Evolutionary conservation across 2,888 invertebrate species (phyloP), one percentile per base, ranked within the genome.

Genomic region (Rotaria sp.): DNA sequence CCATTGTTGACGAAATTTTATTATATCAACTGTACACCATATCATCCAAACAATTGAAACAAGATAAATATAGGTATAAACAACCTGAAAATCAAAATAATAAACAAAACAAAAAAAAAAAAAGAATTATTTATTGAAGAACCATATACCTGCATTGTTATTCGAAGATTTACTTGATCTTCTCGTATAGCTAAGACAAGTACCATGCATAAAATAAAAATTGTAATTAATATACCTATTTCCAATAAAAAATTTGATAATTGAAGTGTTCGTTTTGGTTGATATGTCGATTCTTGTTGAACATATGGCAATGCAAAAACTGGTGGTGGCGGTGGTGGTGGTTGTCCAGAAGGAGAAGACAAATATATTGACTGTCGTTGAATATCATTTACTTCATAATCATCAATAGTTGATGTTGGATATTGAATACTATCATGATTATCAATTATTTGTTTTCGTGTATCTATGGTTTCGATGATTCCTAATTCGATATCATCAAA

Each of bases 11-110:
- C 80, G 80, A 80, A 80, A 80, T 85, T 80, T 85, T 7, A 57
- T 30, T 52, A 84, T 84, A 30, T 86, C 86, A 52, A 85, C 24
- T 35, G 59, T 75, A 26, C 74, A 74, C 55, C 50, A 85, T 10
- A 85, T 80, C 24, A 86, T 67, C 75, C 86, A 74, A 48, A 75
- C 26, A 8, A 86, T 85, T 11, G 84, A 84, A 48, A 85, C 30
- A 30, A 86, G 15, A 75, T 84, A 86, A 30, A 86, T 45, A 80
- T 35, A 80, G 21, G 59, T 52, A 80, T 38, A 85, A 35, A 86
- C 85, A 45, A 84, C 8, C 86, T 86, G 4, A 30, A 18, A 84
- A 55, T 55, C 7, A 24, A 1, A 30, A 0, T 35, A 21, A 52
- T 21, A 52, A 52, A 52, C n/a, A 52, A 24, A 52, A 52, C 50